These are phyloP conservation scores for Drosophila emarginata DNA, from an alignment of 2,888 invertebrate species.

Conservation along the genomic window DNA sequence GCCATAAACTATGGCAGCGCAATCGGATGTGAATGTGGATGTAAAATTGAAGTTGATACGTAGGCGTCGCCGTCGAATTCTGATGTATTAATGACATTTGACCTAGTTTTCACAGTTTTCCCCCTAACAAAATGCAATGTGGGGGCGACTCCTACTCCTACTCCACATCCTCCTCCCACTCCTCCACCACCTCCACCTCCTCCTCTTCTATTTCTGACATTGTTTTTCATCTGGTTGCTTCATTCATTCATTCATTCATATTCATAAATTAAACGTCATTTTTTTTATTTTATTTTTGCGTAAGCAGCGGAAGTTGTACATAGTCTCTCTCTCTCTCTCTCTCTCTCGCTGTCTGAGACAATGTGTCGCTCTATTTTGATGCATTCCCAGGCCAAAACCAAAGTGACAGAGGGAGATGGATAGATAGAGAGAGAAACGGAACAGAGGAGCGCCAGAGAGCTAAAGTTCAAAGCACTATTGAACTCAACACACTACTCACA, in stretches of 20 bases:
- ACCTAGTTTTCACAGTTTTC: constrained; percentile 62
- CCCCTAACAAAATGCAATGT: constrained; percentile 21
- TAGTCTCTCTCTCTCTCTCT: constrained; percentile 19
- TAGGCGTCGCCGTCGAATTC: constrained; percentile 60
- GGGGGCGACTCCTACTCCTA: constrained; percentile 47
- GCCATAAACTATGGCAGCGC: constrained; percentile 20
- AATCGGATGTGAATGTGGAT: constrained; percentile 67
- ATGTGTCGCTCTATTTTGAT: constrained; percentile 72
- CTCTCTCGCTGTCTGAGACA: constrained; percentile 45
- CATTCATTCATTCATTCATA: constrained; percentile 58
- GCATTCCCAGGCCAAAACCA: constrained; percentile 40
- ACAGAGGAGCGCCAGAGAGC: constrained; percentile 29
- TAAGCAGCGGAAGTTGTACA: constrained; percentile 68
- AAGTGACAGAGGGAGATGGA: constrained; percentile 17
- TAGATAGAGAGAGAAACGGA: neutral
- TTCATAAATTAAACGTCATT: constrained; percentile 67
- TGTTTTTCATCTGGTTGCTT: neutral
- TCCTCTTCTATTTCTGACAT: neutral
- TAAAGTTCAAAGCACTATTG: constrained; percentile 77
- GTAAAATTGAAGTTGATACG: constrained; percentile 36
- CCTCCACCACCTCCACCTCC: neutral
- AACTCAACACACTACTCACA: constrained; percentile 50
- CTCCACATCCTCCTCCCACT: neutral
- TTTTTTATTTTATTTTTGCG: constrained; percentile 53
- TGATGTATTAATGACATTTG: constrained; percentile 77